Base-by-base conservation (phyloP, 2,113 vertebrate species). In the Pycnonotus jocosus region DNA sequence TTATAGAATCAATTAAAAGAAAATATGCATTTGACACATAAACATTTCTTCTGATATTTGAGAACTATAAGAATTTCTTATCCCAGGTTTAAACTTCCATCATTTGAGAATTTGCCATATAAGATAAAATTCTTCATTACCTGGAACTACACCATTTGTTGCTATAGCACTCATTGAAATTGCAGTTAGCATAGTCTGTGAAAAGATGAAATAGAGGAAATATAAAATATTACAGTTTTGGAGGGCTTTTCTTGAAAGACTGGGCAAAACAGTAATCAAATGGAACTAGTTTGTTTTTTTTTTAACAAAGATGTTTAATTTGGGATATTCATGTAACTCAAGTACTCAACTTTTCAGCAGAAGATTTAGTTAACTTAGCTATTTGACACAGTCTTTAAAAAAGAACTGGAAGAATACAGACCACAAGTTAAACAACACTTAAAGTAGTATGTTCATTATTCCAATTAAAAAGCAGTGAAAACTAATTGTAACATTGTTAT, bases 91-190 rank as follows among this genome's bases (percentile, higher is more conserved):
- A 38, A 78, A 38, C 6, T 60, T 58, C 2, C 28, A 79, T 47
- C 10, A 76, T 80, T 61, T 70, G 47, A 54, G 15, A 24, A 70
- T 62, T 90, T 53, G 18, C 6, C 9, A 61, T 58, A 50, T 42
- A 77, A 80, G 35, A 83, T 27, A 79, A 90, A 94, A 83, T 35
- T 48, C 33, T 57, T 35, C 21, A 37, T 97, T 97, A 99, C 99
- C 99, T 98, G 99, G 99, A 81, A 99, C 99, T 4, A 99, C 99
- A 12, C 99, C 99, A 18, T 99, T 99, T 62, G 99, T 99, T 57
- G 99, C 99, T 40, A 99, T 99, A 25, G 99, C 99, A 78, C 99
- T 99, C 99, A 99, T 99, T 76, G 99, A 99, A 97, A 99, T 99
- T 65, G 99, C 99, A 2, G 99, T 99, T 93, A 99, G 97, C 99